These are phyloP conservation scores for Hydractinia echinata DNA, from an alignment of 30 jellyfish, hydroid and myxozoan genomes.

Conservation along the genomic window DNA sequence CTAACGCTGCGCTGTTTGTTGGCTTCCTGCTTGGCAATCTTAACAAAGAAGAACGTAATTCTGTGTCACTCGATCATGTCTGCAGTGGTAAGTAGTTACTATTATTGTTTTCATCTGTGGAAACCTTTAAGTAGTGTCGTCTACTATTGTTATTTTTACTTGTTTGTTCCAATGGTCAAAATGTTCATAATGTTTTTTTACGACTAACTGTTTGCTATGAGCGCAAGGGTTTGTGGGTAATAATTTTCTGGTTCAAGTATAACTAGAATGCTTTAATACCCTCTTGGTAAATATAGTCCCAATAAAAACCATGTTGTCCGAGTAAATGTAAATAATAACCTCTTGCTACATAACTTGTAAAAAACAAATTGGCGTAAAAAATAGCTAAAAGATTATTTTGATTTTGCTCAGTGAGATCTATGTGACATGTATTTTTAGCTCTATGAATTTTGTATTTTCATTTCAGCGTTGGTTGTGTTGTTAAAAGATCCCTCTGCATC, in stretches of 20 bases:
- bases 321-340: too few relatives aligned
- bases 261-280: too few relatives aligned
- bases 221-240: too few relatives aligned
- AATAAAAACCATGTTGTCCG: too few relatives aligned
- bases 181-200: too few relatives aligned
- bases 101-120: neutral
- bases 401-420: neutral
- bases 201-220: too few relatives aligned
- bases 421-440: neutral
- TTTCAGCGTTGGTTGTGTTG: slow-evolving; percentile 85
- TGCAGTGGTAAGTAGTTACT: slow-evolving; percentile 60
- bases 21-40: slow-evolving; percentile 90
- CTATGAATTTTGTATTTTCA: neutral
- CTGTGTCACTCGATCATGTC: slow-evolving; percentile 76
- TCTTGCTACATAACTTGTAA: too few relatives aligned
- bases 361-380: too few relatives aligned
- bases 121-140: too few relatives aligned
- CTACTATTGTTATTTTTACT: too few relatives aligned
- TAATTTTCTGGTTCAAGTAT: too few relatives aligned
- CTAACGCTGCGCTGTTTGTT: slow-evolving; percentile 83
- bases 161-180: neutral
- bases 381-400: neutral
- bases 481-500: slow-evolving; percentile 76
- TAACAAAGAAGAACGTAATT: slow-evolving; percentile 42
- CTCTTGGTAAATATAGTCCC: too few relatives aligned